Evolutionary conservation across 2,888 invertebrate species (phyloP), one percentile per base, ranked within the genome.

Genomic region (Megaustenia siamemsis): DNA sequence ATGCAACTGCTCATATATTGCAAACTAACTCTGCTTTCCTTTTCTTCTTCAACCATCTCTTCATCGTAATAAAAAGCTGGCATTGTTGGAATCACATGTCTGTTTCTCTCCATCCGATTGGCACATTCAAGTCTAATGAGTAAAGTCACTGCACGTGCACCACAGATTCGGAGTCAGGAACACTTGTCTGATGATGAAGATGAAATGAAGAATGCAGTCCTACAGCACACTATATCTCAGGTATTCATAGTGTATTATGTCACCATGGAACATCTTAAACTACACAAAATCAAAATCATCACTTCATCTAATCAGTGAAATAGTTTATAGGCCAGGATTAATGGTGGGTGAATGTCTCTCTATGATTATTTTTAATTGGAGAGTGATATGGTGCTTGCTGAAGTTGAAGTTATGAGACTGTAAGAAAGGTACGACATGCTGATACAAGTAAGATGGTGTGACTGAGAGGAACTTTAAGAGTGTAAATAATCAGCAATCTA

Each of bases 111-210:
- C 0, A 87, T 92, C n/a, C 88, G 91, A n/a, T 86, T 92, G 77
- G 92, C 92, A 28, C 92, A 92, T 83, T 90, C 90, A 38, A 91
- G 91, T 83, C 86, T 92, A 32, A 80, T 86, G 80, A 89, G 90
- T 32, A 92, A 92, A 84, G 81, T 92, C 53, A 86, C 87, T 66
- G 90, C 91, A 18, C 88, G 90, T 8, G 76, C 43, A n/a, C 81
- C 81, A 8, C 76, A 81, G 69, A 49, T 85, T 18, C 66, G 85
- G n/a, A 85, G 80, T 32, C 82, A 82, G 53, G 56, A 35, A 24
- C 82, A 82, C 32, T 69, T 71, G 1, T 78, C 76, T 35, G 85
- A 82, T 60, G 82, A 85, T 63, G 82, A 85, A 71, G 82, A 85
- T 68, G 82, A 85, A 53, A 60, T 71, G 71, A 85, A 85, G 80